phyloP scores from a whole-genome alignment of 2,113 vertebrate species.

The Todiramphus chloris region DNA sequence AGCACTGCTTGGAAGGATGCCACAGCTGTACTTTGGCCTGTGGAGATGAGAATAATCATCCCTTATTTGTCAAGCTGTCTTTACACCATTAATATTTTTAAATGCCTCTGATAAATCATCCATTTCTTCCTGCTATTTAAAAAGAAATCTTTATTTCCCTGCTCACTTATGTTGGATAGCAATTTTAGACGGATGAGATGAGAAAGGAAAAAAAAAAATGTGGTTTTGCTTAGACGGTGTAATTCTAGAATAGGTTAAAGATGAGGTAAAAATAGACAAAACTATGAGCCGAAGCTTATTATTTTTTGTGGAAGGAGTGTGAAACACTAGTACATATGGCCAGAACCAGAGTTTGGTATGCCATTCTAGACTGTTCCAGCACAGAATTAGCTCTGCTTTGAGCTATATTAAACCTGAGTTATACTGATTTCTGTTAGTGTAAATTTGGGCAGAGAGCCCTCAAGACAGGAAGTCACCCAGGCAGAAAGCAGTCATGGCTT shows the following conservation, averaged over 20 bases:
- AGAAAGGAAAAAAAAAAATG: background rate
- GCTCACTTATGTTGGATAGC: background rate
- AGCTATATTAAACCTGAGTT: conserved; percentile 42
- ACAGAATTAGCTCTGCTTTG: conserved; percentile 38
- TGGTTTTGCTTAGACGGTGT: background rate
- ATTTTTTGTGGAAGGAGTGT: background rate
- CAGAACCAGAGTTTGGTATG: background rate
- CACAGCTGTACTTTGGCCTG: conserved; percentile 27
- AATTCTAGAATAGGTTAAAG: conserved; percentile 16
- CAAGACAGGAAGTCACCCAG: conserved; percentile 27
- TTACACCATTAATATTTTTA: conserved; percentile 44
- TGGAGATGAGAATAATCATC: background rate
- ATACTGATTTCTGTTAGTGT: conserved; percentile 6
- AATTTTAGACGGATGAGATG: background rate
- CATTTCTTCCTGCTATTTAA: background rate
- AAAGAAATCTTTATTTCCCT: background rate
- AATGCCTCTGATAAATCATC: conserved; percentile 4
- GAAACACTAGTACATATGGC: background rate
- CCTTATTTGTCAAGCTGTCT: conserved; percentile 18
- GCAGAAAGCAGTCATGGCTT: conserved; percentile 2
- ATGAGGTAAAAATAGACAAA: conserved; percentile 17
- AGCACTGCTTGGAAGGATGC: conserved; percentile 11
- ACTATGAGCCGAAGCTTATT: background rate
- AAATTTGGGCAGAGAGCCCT: conserved; percentile 15
- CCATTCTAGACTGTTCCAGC: conserved; percentile 14